phyloP scores from a whole-genome alignment of 1,140 invertebrate species.

The Helicoverpa armigera region DNA sequence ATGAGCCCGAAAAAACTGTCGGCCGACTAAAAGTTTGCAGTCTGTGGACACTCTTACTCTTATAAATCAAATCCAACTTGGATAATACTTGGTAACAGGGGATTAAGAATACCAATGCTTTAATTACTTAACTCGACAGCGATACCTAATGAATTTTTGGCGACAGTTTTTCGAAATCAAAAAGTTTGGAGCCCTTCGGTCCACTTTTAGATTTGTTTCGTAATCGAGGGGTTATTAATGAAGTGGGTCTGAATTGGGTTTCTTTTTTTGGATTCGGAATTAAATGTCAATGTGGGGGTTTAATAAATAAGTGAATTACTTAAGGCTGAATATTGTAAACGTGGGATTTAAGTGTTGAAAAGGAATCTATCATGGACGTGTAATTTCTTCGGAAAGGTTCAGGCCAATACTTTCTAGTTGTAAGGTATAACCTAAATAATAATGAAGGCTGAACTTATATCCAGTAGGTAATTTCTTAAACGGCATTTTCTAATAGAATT shows the following conservation, averaged over 20 bases:
- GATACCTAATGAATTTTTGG: conserved; percentile 52
- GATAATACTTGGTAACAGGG: conserved; percentile 57
- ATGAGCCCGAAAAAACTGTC: no score
- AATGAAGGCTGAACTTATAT: no score
- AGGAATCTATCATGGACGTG: no score
- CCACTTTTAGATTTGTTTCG: conserved; percentile 25
- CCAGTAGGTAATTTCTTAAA: no score
- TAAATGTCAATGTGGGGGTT: background rate
- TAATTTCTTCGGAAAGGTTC: no score
- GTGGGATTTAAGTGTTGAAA: no score
- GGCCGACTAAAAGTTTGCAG: no score
- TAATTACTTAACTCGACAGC: conserved; percentile 69
- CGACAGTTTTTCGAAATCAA: conserved; percentile 60
- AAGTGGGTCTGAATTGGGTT: background rate
- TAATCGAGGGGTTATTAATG: conserved; percentile 25
- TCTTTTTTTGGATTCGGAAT: background rate
- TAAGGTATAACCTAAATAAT: no score
- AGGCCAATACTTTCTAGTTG: no score
- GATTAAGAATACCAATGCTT: conserved; percentile 60
- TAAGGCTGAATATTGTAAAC: no score
- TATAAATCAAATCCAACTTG: conserved; percentile 62
- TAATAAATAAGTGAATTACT: no score
- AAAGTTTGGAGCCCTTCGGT: conserved; percentile 48
- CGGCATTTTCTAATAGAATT: no score
- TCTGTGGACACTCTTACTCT: background rate